These are phyloP conservation scores for Ypsolopha scabrella DNA, from an alignment of 2,888 invertebrate species.

Conservation along the genomic window DNA sequence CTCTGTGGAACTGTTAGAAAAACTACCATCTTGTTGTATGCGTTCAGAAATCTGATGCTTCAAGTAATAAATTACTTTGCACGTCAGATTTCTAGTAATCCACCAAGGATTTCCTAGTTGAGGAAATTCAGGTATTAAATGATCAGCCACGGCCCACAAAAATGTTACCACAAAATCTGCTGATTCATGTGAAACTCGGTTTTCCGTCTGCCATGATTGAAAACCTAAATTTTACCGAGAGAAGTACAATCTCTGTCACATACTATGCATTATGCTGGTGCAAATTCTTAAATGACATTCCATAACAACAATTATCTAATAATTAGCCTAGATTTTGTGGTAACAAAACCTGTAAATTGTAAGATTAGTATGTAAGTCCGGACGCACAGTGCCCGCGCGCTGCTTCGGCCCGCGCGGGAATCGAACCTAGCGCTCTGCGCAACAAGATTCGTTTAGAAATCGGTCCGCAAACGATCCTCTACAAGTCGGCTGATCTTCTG, in stretches of 20 bases:
- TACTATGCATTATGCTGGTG: background rate
- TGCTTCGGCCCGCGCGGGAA: constrained; percentile 52
- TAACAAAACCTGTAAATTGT: background rate
- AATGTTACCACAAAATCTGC: background rate
- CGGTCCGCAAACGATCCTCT: constrained; percentile 11
- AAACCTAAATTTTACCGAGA: background rate
- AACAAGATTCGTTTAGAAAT: constrained; percentile 50
- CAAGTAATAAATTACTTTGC: too few species aligned
- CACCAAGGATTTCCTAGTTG: too few species aligned
- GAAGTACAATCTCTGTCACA: background rate
- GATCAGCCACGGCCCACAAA: too few species aligned
- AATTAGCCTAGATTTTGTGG: background rate
- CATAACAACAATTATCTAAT: too few species aligned
- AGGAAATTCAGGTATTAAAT: too few species aligned
- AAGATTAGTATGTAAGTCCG: constrained; percentile 31
- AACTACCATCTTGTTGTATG: too few species aligned
- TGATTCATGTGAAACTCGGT: too few species aligned
- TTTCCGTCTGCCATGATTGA: too few species aligned
- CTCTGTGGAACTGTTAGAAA: too few species aligned
- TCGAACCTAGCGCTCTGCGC: constrained; percentile 40
- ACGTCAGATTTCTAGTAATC: too few species aligned
- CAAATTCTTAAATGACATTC: too few species aligned
- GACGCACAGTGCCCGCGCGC: constrained; percentile 56
- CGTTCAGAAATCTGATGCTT: too few species aligned
- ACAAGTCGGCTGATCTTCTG: background rate